Base-by-base conservation (phyloP, 2,797 vertebrate species). In the Onychomys arenicola region DNA sequence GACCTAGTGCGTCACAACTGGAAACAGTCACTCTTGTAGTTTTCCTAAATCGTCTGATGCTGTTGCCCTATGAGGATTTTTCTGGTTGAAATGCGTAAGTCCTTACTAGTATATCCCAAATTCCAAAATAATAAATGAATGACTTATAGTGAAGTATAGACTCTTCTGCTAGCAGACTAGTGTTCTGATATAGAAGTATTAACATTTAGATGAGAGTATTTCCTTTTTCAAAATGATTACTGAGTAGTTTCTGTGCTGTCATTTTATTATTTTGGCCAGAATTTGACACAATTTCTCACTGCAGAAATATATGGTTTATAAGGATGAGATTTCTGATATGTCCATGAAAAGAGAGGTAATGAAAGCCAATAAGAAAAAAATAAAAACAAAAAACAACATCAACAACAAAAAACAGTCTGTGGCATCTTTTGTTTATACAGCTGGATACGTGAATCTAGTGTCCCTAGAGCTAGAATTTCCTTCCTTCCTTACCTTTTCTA, bases 61-160 rank as follows among this genome's bases (percentile, higher is more conserved):
- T 34, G 13, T 65, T 83, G 57, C n/a, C 52, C 52, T 8, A 27
- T 7, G 5, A 9, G 11, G 34, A 40, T 2, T 81, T 32, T 71
- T 52, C 40, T 46, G 19, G 17, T 14, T 6, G 1, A 57, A 91
- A 81, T 34, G 63, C 8, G 55, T 71, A 61, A 94, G 59, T 43
- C 10, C 27, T 88, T 84, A 73, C 75, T 11, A 8, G 37, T 61
- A 78, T 92, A 83, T 76, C 19, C 37, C 19, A 94, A 88, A 73
- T 90, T 84, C 21, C 78, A 76, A 73, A 49, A 34, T 61, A 86
- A 82, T 23, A 77, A 83, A 80, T 81, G 6, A 90, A n/a, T 69
- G 34, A 4, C 27, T 91, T 57, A 75, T 88, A 61, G 10, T 40
- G 29, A 95, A 94, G 90, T 85, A 14, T 29, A 5, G 0, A 1